These are phyloP conservation scores for Phylloscopus whistleri DNA, from an alignment of 2,113 vertebrate genomes.

Conservation along the genomic window DNA sequence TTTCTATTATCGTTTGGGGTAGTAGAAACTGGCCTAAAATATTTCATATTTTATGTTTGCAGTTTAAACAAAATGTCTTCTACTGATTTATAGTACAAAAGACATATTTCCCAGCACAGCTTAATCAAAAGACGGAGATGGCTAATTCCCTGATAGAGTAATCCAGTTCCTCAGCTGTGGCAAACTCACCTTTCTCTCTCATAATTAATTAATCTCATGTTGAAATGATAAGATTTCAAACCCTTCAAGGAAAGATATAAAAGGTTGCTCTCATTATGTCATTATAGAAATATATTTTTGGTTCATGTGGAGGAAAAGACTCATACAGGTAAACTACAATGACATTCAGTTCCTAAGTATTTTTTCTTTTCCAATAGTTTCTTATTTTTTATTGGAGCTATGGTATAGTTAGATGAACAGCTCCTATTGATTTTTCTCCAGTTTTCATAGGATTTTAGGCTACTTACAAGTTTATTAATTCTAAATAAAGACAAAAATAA, in stretches of 20 bases:
- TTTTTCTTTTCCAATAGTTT: not conserved
- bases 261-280: not conserved
- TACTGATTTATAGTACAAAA: not conserved
- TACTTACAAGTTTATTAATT: not conserved
- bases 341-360: not conserved
- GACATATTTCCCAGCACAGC: not conserved
- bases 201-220: not conserved
- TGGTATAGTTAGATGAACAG: not conserved
- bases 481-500: not conserved
- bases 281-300: not conserved
- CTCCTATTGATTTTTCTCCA: not conserved
- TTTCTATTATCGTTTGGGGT: not conserved
- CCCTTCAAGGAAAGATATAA: not conserved
- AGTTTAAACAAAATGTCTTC: not conserved
- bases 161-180: not conserved
- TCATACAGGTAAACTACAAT: not conserved
- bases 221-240: not conserved
- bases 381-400: not conserved
- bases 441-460: not conserved
- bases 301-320: not conserved
- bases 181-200: not conserved
- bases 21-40: not conserved
- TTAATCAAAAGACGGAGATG: not conserved
- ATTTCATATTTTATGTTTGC: not conserved
- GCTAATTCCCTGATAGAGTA: not conserved